phyloP scores from a whole-genome alignment of 2,797 vertebrate species.

The Lerista edwardsae region DNA sequence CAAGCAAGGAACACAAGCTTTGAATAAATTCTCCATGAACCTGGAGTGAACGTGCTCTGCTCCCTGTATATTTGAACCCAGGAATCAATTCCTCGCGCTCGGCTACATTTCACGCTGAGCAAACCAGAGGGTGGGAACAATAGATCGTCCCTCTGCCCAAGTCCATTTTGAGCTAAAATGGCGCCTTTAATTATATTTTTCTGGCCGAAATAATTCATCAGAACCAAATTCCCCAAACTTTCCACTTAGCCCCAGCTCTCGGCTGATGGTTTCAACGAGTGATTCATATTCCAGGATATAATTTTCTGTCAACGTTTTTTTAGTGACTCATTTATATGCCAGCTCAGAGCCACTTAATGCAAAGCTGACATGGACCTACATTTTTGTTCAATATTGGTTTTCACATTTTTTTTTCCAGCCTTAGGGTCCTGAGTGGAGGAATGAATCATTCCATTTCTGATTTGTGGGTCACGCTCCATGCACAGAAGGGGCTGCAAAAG shows the following conservation, averaged over 20 bases:
- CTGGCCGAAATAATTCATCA: slow-evolving; percentile 16
- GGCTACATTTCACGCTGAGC: background rate
- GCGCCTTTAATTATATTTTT: background rate
- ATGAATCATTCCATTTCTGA: slow-evolving; percentile 15
- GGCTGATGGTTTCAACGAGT: background rate
- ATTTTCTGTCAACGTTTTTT: slow-evolving; percentile 53
- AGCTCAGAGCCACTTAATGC: slow-evolving; percentile 47
- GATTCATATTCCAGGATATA: slow-evolving; percentile 55
- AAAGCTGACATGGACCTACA: slow-evolving; percentile 13
- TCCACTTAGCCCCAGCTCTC: slow-evolving; percentile 30
- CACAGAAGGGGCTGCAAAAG: too few species aligned
- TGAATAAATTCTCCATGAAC: background rate
- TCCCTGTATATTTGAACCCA: background rate
- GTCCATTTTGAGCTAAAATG: background rate
- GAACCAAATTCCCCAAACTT: slow-evolving; percentile 12
- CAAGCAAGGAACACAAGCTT: background rate
- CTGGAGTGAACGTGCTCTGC: background rate
- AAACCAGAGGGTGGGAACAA: background rate
- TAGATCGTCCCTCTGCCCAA: background rate
- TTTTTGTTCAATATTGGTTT: slow-evolving; percentile 31
- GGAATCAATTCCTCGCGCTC: background rate
- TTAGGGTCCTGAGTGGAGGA: background rate
- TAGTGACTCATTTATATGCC: slow-evolving; percentile 56
- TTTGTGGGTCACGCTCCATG: background rate
- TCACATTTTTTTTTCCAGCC: background rate